Evolutionary conservation across 2,888 invertebrate species (phyloP).

Genomic region (Cepaea hortensis): DNA sequence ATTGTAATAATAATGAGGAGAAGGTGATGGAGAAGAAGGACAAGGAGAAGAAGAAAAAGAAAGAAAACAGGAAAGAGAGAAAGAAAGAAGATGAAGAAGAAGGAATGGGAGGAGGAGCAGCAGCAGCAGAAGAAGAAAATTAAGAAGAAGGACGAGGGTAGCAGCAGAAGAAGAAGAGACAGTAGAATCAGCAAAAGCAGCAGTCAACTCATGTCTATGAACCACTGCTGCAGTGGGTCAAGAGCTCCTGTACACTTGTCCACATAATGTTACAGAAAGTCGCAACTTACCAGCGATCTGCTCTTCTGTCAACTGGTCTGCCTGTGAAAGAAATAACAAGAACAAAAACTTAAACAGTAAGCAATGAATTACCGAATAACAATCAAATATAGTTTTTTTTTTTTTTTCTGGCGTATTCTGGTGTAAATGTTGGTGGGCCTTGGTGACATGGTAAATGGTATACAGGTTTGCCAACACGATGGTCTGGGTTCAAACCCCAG

Average conservation of each 20-base stretch:
- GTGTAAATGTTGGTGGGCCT: no score
- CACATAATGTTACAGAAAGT: not conserved
- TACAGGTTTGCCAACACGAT: no score
- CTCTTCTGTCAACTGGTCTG: slow-evolving; percentile 51
- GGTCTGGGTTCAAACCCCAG: no score
- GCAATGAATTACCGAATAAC: no score
- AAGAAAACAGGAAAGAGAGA: not conserved
- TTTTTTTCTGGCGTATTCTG: no score
- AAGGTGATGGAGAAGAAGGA: not conserved
- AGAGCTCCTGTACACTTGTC: not conserved
- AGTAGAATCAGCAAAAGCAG: not conserved
- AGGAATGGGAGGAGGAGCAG: no score
- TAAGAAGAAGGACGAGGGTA: not conserved
- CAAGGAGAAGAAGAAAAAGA: not conserved
- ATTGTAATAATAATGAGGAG: not conserved
- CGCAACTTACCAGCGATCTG: slow-evolving; percentile 50
- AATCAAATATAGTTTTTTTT: no score
- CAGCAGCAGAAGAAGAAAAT: not conserved
- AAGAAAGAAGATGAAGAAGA: not conserved
- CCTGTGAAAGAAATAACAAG: slow-evolving; percentile 31
- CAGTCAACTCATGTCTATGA: not conserved
- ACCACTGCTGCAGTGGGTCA: no score
- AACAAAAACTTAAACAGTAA: not conserved
- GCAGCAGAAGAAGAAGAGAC: not conserved
- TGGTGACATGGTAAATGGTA: no score